Base-by-base conservation (phyloP, 2,113 vertebrate species). In the Mustela lutreola region DNA sequence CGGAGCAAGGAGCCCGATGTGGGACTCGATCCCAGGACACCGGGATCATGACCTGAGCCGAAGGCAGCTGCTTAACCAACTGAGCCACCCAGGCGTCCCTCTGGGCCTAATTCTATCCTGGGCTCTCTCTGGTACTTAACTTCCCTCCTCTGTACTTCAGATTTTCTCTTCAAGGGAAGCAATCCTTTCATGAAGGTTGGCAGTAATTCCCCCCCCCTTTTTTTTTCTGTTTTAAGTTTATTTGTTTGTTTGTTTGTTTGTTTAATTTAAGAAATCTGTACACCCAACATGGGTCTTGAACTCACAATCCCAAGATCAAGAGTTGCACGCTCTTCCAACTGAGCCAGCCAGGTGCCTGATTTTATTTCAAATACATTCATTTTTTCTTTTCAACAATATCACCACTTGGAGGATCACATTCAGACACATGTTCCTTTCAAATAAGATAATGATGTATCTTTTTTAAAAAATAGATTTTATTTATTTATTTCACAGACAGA, bases 91-190 rank as follows among this genome's bases (percentile, higher is more conserved):
- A n/a, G n/a, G n/a, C n/a, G n/a, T 83, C 78, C 90, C 42, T 93
- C 85, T 71, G 70, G 81, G 31, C 21, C 79, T 58, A 48, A 73
- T 89, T 83, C n/a, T 89, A 31, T 87, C 56, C 26, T 11, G 15
- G 53, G 56, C 18, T 73, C n/a, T 78, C 56, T 81, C 78, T 89
- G 73, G 31, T 53, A 45, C 58, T 93, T 83, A 91, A 78, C 53
- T 45, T 73, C 36, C 45, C 22, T 53, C 39, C 70, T 89, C 22
- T 87, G 33, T 50, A 76, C 28, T 86, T 71, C n/a, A 93, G 53
- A 42, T 96, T 96, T 89, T 94, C 39, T 67, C 28, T 75, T 82
- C 42, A 79, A 91, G 24, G 42, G 89, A 53, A 82, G 11, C 33
- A 95, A 79, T 65, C 28, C 2, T 81, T 58, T 95, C 36, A 76